Base-by-base conservation (phyloP, 2,888 invertebrate genomes). In the Tryphoninae sp. region DNA sequence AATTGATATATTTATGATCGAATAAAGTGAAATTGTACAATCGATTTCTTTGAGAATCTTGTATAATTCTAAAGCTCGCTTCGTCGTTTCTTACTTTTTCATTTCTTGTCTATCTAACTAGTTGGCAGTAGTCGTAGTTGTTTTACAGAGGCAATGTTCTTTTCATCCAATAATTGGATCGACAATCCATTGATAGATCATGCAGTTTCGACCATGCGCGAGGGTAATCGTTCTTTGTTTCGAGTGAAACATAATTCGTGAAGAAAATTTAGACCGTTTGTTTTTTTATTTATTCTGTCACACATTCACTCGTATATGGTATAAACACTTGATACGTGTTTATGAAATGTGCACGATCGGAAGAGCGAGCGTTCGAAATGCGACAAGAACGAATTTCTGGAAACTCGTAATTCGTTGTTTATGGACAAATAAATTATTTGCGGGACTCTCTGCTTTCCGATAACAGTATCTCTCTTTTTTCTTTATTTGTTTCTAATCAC, bases 71-170 rank as follows among this genome's bases (percentile, higher is more conserved):
- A 65, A 71, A 69, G 73, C 53, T 78, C 59, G 59, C 40, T 77
- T 68, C 59, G 51, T 26, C 13, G 64, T 64, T 19, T 33, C 53
- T 33, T 45, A 62, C 33, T 45, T 65, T 78, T 51, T 33, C 64
- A 53, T 49, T 51, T 55, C 59, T 33, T 62, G 72, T 83, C 68
- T 80, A 62, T 80, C 71, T 83, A 81, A 81, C n/a, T n/a, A 58
- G 76, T 82, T 87, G 87, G 87, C 88, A 88, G 87, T 88, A 84
- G 80, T 84, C 67, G 72, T 87, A 84, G 84, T 79, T 78, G 77
- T 81, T 80, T 78, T 49, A 79, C 79, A 62, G 49, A 78, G 72
- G 76, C 13, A 19, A 62, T 55, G n/a, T 11, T 55, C 26, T 23
- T 45, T 67, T 58, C 58, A 13, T n/a, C n/a, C n/a, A 49, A 49